phyloP scores from a whole-genome alignment of 2,797 vertebrate species.

The Neosalanx taihuensis region DNA sequence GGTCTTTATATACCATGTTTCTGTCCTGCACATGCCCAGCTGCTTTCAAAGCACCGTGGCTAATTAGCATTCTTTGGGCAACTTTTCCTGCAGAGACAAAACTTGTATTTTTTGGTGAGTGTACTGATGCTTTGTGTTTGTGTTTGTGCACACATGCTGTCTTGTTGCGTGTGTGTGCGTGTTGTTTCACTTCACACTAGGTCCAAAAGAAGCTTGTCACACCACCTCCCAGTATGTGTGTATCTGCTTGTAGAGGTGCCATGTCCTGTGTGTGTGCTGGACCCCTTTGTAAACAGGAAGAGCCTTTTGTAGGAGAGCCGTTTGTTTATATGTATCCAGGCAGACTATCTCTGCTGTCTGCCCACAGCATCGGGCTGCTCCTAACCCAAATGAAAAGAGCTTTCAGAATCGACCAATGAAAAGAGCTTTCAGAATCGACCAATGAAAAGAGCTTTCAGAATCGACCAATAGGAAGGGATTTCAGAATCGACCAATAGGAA shows the following conservation, averaged over 20 bases:
- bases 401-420: too few species aligned
- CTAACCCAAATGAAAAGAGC: too few species aligned
- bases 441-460: too few species aligned
- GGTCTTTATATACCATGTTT: conserved; percentile 74
- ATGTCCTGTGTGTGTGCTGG: not conserved
- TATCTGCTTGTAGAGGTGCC: not conserved
- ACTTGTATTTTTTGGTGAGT: conserved; percentile 49
- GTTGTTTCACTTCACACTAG: conserved; percentile 6
- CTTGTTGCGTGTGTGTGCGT: conserved; percentile 6
- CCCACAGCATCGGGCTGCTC: too few species aligned
- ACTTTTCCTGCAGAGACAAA: conserved; percentile 70
- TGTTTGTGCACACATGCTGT: conserved; percentile 9
- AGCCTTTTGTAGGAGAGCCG: not conserved
- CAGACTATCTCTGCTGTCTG: not conserved
- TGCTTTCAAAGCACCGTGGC: conserved; percentile 73
- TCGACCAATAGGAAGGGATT: too few species aligned
- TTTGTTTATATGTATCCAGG: not conserved
- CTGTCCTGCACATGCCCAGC: conserved; percentile 71
- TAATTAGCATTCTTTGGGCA: conserved; percentile 74
- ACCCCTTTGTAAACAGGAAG: not conserved
- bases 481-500: too few species aligned
- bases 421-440: too few species aligned
- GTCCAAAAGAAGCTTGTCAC: not conserved
- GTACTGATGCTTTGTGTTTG: conserved; percentile 13
- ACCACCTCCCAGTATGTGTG: not conserved